These are phyloP conservation scores for Ranitomeya imitator DNA, from an alignment of 2,113 vertebrate species.

Conservation along the genomic window DNA sequence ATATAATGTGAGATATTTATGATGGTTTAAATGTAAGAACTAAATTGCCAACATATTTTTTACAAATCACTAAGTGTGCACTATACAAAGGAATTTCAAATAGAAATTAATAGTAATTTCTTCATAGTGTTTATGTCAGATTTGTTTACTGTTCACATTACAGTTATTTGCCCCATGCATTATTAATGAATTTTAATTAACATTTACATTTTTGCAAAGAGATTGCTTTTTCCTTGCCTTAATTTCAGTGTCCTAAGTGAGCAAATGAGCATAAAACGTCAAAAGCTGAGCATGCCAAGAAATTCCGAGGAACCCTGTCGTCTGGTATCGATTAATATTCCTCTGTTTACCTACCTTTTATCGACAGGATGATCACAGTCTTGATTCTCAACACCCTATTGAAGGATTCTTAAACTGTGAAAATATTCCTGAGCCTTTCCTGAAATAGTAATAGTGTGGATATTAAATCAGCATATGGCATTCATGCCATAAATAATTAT, in stretches of 20 bases:
- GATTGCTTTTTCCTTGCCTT: constrained; percentile 1
- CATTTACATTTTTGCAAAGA: constrained; percentile 18
- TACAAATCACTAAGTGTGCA: no score
- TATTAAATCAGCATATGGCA: constrained; percentile 9
- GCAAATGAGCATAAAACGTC: neutral
- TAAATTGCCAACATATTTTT: neutral
- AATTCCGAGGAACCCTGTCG: neutral
- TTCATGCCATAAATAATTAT: constrained; percentile 6
- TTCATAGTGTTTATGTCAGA: neutral
- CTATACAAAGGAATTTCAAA: neutral
- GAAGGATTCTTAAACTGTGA: neutral
- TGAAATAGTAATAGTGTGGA: neutral
- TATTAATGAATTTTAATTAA: constrained; percentile 38
- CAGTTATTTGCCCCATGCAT: constrained; percentile 32
- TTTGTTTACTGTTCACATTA: constrained; percentile 20
- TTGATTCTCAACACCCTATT: neutral
- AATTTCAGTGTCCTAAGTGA: neutral
- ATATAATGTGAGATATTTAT: neutral
- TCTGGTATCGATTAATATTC: neutral
- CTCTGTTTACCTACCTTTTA: neutral
- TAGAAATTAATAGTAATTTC: neutral
- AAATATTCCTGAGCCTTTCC: neutral
- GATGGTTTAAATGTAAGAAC: neutral
- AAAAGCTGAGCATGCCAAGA: neutral
- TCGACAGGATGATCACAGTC: neutral